Conservation (phyloP, 1,140 invertebrate species). For the Triops longicaudatus region DNA sequence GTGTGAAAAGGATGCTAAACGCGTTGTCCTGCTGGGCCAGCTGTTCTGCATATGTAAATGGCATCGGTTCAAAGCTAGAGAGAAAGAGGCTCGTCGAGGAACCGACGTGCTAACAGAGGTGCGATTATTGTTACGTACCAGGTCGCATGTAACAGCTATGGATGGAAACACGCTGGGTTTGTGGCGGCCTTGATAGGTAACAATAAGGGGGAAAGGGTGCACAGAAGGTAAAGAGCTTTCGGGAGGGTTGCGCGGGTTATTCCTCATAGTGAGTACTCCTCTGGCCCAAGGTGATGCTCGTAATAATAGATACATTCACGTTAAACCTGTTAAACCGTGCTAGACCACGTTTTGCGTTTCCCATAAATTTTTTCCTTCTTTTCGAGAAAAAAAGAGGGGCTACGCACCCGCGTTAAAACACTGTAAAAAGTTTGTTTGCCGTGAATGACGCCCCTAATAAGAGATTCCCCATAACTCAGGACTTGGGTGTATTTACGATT, state of each 20-base stretch:
- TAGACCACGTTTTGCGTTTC: slow-evolving; percentile 3
- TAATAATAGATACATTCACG: neutral
- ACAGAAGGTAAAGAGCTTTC: neutral
- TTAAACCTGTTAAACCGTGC: slow-evolving; percentile 15
- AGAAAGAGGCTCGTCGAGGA: neutral
- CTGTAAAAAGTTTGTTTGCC: neutral
- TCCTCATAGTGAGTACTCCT: neutral
- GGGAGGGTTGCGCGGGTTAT: neutral
- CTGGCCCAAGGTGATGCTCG: neutral
- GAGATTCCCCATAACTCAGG: neutral
- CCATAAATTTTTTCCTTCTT: neutral
- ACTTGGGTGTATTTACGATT: neutral
- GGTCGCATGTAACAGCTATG: neutral
- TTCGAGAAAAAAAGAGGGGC: neutral
- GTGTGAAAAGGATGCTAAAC: slow-evolving; percentile 15
- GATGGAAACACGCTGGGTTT: neutral
- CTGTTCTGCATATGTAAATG: neutral
- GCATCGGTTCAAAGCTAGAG: neutral
- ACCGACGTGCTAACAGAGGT: slow-evolving; percentile 5
- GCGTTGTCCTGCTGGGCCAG: slow-evolving; percentile 5
- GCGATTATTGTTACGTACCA: slow-evolving; percentile 7
- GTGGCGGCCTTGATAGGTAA: slow-evolving; percentile 10
- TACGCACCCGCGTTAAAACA: neutral
- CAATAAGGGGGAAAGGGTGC: neutral
- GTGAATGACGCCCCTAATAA: neutral